Evolutionary conservation across 1,140 invertebrate species (phyloP).

Genomic region (Diploscapter pachys): DNA sequence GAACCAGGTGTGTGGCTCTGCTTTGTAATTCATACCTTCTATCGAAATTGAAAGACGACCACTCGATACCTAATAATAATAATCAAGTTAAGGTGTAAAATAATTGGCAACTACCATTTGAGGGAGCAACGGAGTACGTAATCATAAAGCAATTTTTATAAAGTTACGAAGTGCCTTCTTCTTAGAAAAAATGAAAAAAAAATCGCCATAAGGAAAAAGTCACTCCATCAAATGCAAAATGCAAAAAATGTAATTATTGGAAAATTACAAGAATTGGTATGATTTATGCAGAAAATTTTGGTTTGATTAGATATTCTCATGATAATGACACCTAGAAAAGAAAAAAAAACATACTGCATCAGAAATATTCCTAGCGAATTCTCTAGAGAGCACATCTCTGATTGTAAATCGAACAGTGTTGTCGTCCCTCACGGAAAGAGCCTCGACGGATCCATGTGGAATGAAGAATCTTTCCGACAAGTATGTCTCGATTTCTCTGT

Average conservation of each 20-base stretch:
- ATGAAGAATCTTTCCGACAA: conserved; percentile 16
- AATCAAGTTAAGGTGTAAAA: conserved; percentile 6
- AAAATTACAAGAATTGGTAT: no score
- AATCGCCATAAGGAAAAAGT: no score
- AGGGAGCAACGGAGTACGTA: no score
- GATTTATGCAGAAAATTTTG: no score
- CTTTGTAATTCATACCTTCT: conserved; percentile 32
- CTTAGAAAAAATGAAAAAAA: no score
- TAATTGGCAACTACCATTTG: not conserved
- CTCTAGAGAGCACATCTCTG: conserved; percentile 37
- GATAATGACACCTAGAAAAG: no score
- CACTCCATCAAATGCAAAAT: no score
- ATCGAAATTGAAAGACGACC: conserved; percentile 33
- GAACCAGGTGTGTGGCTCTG: conserved; percentile 44
- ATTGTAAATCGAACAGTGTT: conserved; percentile 47
- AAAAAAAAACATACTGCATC: conserved; percentile 33
- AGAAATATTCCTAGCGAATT: conserved; percentile 45
- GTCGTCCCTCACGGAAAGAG: conserved; percentile 41
- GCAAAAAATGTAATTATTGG: no score
- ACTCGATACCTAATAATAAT: conserved; percentile 28
- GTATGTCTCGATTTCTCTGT: not conserved
- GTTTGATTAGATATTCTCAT: no score
- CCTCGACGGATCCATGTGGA: not conserved
- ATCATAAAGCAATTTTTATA: no score
- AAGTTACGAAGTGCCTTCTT: no score